Conservation (phyloP, 2,797 vertebrate species). For the Helostoma temminkii region DNA sequence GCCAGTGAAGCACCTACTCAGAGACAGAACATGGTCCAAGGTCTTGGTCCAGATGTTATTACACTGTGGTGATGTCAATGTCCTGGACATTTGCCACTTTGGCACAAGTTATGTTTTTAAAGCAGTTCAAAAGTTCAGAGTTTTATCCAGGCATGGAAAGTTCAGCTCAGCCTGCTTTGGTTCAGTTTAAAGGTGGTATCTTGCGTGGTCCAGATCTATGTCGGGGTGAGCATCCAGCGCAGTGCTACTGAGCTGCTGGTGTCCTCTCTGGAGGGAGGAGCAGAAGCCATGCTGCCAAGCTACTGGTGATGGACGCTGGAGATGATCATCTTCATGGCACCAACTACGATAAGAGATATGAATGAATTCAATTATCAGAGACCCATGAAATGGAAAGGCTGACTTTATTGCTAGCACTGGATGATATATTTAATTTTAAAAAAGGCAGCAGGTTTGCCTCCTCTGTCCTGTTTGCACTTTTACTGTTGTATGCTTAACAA, state of each 20-base stretch:
- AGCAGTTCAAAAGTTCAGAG: conserved; percentile 11
- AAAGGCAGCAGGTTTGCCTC: conserved; percentile 1
- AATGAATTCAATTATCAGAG: conserved; percentile 37
- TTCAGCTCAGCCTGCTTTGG: conserved; percentile 10
- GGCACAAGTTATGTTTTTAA: conserved; percentile 25
- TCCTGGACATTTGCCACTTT: conserved; percentile 31
- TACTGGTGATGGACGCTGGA: conserved; percentile 54
- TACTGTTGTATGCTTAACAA: conserved; percentile 10
- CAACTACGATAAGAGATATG: conserved; percentile 48
- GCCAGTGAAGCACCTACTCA: conserved; percentile 56
- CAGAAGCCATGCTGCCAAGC: conserved; percentile 70
- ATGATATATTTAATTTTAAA: too few relatives aligned
- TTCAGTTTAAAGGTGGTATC: conserved; percentile 13
- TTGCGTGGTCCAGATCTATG: conserved; percentile 59
- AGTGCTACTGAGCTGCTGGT: conserved; percentile 59
- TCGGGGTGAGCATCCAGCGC: conserved; percentile 77
- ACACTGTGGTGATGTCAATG: conserved; percentile 4
- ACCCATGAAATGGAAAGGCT: conserved; percentile 24
- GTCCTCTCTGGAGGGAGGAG: conserved; percentile 62
- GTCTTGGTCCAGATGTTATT: conserved; percentile 34
- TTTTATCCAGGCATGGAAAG: conserved; percentile 7
- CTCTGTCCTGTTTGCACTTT: background rate
- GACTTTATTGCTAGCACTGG: conserved; percentile 5
- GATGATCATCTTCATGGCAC: conserved; percentile 45
- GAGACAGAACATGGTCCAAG: conserved; percentile 60